Conservation (phyloP, 2,113 vertebrate genomes). For the Pollimyrus isidori region DNA sequence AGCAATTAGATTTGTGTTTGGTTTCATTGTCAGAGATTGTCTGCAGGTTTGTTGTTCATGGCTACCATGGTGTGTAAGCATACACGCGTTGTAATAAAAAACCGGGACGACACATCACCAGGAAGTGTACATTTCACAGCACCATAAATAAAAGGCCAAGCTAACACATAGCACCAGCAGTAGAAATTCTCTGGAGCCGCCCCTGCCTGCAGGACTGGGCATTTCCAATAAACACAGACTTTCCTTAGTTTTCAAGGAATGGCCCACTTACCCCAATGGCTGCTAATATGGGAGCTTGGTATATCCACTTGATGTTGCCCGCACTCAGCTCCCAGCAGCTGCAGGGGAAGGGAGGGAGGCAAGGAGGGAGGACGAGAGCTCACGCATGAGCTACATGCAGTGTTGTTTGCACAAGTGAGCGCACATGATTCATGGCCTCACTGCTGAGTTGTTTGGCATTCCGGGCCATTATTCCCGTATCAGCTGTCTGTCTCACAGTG, state of each 20-base stretch:
- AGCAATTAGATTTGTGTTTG: too few relatives aligned
- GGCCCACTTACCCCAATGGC: constrained; percentile 71
- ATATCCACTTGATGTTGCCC: constrained; percentile 78
- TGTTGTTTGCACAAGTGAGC: not conserved
- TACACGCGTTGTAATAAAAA: too few relatives aligned
- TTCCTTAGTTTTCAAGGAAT: not conserved
- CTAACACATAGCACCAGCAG: too few relatives aligned
- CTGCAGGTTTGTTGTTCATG: too few relatives aligned
- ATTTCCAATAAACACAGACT: not conserved
- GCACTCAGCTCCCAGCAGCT: constrained; percentile 82
- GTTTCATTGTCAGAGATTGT: too few relatives aligned
- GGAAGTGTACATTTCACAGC: too few relatives aligned
- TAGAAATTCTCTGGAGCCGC: too few relatives aligned
- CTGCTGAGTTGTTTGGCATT: not conserved
- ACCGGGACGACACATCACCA: too few relatives aligned
- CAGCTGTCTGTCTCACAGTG: not conserved
- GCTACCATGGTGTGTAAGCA: too few relatives aligned
- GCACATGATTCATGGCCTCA: not conserved
- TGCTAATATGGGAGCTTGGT: constrained; percentile 76
- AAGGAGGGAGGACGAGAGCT: not conserved
- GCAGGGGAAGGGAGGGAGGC: not conserved
- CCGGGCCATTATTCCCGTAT: not conserved
- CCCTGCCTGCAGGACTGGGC: not conserved
- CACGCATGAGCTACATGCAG: not conserved
- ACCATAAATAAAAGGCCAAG: too few relatives aligned